A percentile compares a stretch with the other conserved stretches of the same genome.
phyloP scores from a whole-genome alignment of 2,888 invertebrate species.

The Chrysodeixis includens region DNA sequence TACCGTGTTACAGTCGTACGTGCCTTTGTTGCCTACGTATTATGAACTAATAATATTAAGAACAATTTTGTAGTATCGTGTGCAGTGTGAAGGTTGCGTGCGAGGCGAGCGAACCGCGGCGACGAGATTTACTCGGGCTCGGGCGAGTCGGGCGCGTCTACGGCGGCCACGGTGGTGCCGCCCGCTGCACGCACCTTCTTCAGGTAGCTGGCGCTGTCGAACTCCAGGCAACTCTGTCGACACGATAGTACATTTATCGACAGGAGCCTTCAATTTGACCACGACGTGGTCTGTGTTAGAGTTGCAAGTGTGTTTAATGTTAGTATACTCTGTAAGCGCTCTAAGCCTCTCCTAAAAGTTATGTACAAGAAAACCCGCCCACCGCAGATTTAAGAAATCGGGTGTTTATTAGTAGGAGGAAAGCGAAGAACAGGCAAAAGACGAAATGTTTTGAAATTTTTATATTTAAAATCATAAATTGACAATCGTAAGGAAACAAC shows the following conservation, averaged over 20 bases:
- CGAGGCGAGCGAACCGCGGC: conserved; percentile 48
- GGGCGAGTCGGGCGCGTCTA: conserved; percentile 86
- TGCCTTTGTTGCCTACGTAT: conserved; percentile 44
- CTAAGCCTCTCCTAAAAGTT: conserved; percentile 25
- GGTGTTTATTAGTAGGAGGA: conserved; percentile 58
- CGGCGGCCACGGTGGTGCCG: conserved; percentile 78
- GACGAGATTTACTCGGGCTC: conserved; percentile 80
- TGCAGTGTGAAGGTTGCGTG: conserved; percentile 47
- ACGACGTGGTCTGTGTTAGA: conserved; percentile 9
- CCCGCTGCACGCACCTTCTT: conserved; percentile 82
- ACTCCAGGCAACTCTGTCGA: conserved; percentile 87
- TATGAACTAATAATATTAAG: conserved; percentile 14
- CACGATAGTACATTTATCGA: conserved; percentile 63
- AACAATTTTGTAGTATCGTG: conserved; percentile 43
- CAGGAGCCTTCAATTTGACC: conserved; percentile 25
- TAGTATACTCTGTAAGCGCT: conserved; percentile 37
- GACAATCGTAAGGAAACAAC: conserved; percentile 74
- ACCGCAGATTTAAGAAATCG: conserved; percentile 35
- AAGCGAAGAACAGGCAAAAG: conserved; percentile 79
- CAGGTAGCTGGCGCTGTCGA: conserved; percentile 87
- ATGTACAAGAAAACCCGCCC: conserved; percentile 41
- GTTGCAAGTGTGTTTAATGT: conserved; percentile 31
- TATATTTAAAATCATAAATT: conserved; percentile 80
- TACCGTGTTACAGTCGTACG: conserved; percentile 31
- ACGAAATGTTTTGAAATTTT: conserved; percentile 71